Base-by-base conservation (phyloP, 2,888 invertebrate genomes). In the Choristoneura rosaceana region DNA sequence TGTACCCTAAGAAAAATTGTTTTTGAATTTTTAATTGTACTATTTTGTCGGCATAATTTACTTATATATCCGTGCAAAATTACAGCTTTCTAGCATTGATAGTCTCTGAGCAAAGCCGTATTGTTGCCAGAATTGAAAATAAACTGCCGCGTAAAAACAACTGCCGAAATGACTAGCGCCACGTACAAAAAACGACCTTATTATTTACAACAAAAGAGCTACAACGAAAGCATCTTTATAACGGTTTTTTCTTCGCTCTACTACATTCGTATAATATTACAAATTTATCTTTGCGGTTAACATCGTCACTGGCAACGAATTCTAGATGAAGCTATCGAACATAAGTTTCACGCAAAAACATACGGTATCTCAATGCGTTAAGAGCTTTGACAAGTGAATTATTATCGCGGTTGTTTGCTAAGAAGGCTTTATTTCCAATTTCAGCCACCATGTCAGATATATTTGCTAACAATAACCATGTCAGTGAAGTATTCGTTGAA, bases 91-190 rank as follows among this genome's bases (percentile, higher is more conserved):
- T n/a, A n/a, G n/a, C n/a, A n/a, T n/a, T n/a, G n/a, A n/a, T n/a
- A n/a, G n/a, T n/a, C n/a, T n/a, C n/a, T n/a, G n/a, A n/a, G n/a
- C n/a, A n/a, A n/a, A n/a, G 88, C 83, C 87, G 88, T 87, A 90
- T 91, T 92, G 90, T 91, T 90, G 90, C 88, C 87, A 88, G 87
- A 92, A 93, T 92, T 92, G 91, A 92, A 92, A 92, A 91, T 91
- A 91, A 87, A 90, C 87, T 87, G 84, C 79, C 80, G 75, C 81
- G 81, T 15, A 15, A 50, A 38, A 10, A 50, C 15, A 10, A 38
- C 50, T 4, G 8, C 65, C 47, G 15, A 12, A 38, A 41, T 15
- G n/a, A 50, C 8, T 15, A 34, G 38, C 8, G 10, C 14, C 47
- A 12, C 52, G 8, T 4, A 3, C 1, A 25, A 63, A 14, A 63